Percentiles rank a stretch among this genome's conserved stretches.
These are phyloP conservation scores for Melipona bicolor DNA, from an alignment of 2,888 invertebrate genomes.

Conservation along the genomic window DNA sequence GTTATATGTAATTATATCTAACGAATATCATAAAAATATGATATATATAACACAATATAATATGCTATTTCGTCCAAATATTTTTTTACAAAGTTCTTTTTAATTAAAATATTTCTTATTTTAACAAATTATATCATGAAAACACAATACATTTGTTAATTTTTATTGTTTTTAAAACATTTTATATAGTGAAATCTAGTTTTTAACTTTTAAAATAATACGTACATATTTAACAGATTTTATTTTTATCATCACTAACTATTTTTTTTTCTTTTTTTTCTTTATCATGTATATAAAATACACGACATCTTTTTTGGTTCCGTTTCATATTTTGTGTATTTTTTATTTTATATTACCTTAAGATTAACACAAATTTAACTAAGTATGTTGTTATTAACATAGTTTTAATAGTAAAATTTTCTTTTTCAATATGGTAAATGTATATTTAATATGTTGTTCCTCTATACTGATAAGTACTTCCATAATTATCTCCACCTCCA, in stretches of 20 bases:
- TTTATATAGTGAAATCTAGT: slow-evolving; percentile 25
- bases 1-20: neutral
- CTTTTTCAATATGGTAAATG: slow-evolving; percentile 27
- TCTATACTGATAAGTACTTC: slow-evolving; percentile 75
- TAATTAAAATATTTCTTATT: slow-evolving; percentile 22
- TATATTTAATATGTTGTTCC: slow-evolving; percentile 72
- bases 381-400: slow-evolving; percentile 50
- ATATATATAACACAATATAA: slow-evolving; percentile 18
- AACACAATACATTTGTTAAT: slow-evolving; percentile 13
- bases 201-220: slow-evolving; percentile 29
- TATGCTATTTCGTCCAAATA: neutral
- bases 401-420: slow-evolving; percentile 36
- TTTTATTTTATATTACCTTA: slow-evolving; percentile 37
- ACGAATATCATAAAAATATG: neutral
- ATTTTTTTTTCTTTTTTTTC: slow-evolving; percentile 21
- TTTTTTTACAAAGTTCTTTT: neutral
- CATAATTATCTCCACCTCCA: slow-evolving; percentile 74
- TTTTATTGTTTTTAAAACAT: slow-evolving; percentile 22
- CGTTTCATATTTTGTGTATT: slow-evolving; percentile 18
- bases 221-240: slow-evolving; percentile 50
- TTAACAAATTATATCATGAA: slow-evolving; percentile 33
- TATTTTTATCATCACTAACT: slow-evolving; percentile 27
- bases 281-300: slow-evolving; percentile 34
- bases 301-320: slow-evolving; percentile 36
- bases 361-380: slow-evolving; percentile 53